Percentiles rank a stretch among this genome's conserved stretches.
Evolutionary conservation across 2,888 invertebrate genomes (phyloP).

Genomic region (Polyploca ridens): DNA sequence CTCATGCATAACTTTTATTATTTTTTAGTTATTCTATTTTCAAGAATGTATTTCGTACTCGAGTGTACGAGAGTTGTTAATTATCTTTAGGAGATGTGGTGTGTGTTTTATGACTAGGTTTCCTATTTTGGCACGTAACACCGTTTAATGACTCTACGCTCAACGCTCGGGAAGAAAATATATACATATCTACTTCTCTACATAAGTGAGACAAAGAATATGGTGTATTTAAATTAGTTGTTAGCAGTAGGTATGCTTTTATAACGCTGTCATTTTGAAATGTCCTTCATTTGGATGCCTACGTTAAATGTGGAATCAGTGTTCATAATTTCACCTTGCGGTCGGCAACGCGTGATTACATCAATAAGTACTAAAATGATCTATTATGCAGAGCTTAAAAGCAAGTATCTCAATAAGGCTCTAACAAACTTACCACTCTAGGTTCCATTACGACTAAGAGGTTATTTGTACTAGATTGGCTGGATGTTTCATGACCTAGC

Average conservation of each 20-base stretch:
- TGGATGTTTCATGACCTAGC: constrained; percentile 22
- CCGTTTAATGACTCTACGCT: background rate
- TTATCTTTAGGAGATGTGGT: constrained; percentile 9
- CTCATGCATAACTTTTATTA: too few species aligned
- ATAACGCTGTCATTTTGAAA: too few species aligned
- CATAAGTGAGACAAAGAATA: too few species aligned
- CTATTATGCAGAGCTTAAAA: background rate
- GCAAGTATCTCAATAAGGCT: constrained; percentile 8
- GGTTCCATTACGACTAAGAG: constrained; percentile 27
- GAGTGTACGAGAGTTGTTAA: constrained; percentile 2
- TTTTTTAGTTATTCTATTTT: background rate
- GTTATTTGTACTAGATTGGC: constrained; percentile 29
- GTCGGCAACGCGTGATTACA: too few species aligned
- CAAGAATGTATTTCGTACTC: background rate
- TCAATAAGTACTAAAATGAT: too few species aligned
- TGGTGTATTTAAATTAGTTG: too few species aligned
- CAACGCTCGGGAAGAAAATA: background rate
- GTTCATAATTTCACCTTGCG: too few species aligned
- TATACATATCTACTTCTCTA: background rate
- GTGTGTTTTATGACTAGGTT: constrained; percentile 11
- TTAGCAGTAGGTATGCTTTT: too few species aligned
- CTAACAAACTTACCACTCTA: constrained; percentile 20
- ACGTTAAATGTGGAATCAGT: too few species aligned
- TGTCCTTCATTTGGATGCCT: too few species aligned
- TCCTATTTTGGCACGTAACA: background rate